Percentiles rank a stretch among this genome's conserved stretches.
Conservation (phyloP, 2,113 vertebrate species). For the Stercorarius parasiticus region DNA sequence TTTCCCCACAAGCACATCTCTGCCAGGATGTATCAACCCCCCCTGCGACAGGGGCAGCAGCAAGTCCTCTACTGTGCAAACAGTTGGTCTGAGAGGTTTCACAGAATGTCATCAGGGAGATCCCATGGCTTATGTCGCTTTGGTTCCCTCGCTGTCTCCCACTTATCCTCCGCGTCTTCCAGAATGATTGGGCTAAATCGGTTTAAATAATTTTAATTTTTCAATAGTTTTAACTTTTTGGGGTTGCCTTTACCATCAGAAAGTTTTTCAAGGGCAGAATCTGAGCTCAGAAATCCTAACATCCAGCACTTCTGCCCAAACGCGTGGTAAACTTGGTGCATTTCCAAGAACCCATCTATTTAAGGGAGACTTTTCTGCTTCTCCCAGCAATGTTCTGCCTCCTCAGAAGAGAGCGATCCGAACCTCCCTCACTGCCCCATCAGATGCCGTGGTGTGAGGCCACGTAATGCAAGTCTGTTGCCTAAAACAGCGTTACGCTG, state of each 20-base stretch:
- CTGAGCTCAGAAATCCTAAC: neutral
- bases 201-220: neutral
- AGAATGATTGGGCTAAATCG: neutral
- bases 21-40: neutral
- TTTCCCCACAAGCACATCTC: neutral
- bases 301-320: neutral
- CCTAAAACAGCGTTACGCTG: neutral
- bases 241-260: neutral
- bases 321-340: fast-evolving
- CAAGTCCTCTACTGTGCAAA: neutral
- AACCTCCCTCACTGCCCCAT: neutral
- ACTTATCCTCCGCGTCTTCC: neutral
- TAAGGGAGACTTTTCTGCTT: neutral
- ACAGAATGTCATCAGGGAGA: neutral
- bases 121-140: neutral
- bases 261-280: neutral
- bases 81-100: neutral
- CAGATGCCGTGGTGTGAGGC: neutral
- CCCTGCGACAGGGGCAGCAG: neutral
- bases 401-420: neutral
- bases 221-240: neutral
- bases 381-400: neutral
- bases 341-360: neutral
- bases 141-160: neutral
- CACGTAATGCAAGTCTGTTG: neutral